Evolutionary conservation across 1,140 invertebrate species (phyloP).

Genomic region (Coptotermes formosanus): DNA sequence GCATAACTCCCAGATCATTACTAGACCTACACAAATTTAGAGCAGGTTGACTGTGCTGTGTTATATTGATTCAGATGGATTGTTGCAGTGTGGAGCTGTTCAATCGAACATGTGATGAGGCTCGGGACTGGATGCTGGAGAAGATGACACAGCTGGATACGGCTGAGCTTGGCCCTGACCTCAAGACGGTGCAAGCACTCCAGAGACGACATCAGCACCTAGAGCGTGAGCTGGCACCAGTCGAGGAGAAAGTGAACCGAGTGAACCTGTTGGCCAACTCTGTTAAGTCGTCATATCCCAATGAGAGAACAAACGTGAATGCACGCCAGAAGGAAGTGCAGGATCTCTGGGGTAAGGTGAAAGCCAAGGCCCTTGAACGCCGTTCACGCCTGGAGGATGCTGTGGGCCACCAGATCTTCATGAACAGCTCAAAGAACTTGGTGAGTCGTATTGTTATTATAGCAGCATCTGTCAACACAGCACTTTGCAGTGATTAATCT

Average conservation of each 20-base stretch:
- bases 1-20: too few relatives aligned
- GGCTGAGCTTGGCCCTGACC: constrained; percentile 75
- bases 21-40: too few relatives aligned
- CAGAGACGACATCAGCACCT: constrained; percentile 87
- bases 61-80: neutral
- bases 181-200: constrained; percentile 87
- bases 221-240: constrained; percentile 83
- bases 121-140: constrained; percentile 91
- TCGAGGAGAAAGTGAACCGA: constrained; percentile 81
- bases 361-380: constrained; percentile 76
- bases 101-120: constrained; percentile 89
- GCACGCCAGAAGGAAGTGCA: constrained; percentile 81
- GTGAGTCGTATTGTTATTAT: constrained; percentile 41
- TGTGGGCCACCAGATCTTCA: constrained; percentile 93
- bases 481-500: too few relatives aligned
- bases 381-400: constrained; percentile 83
- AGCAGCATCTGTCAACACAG: neutral
- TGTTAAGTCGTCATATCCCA: constrained; percentile 89
- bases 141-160: constrained; percentile 84
- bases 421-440: constrained; percentile 78
- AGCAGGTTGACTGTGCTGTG: neutral
- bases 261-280: constrained; percentile 78
- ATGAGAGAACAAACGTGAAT: constrained; percentile 83
- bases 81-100: constrained; percentile 85
- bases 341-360: constrained; percentile 82